Evolutionary conservation across 2,888 invertebrate genomes (phyloP).

Genomic region (Neoaliturus tenellus): DNA sequence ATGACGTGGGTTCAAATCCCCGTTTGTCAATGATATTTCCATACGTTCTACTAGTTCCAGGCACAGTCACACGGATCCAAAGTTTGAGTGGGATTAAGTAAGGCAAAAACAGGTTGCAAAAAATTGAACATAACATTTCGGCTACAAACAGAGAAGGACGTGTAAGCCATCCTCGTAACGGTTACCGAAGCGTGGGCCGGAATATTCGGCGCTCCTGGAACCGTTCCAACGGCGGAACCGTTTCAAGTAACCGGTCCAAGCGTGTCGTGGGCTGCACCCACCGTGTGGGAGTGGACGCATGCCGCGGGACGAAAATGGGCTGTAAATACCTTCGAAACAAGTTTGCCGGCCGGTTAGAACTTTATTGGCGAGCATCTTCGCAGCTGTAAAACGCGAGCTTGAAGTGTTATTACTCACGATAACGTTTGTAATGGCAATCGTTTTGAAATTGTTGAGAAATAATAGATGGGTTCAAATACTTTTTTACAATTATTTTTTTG

Average conservation of each 20-base stretch:
- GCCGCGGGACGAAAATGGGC: background rate
- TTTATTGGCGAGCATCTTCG: background rate
- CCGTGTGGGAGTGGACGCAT: conserved; percentile 2
- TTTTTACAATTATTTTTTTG: too few species aligned
- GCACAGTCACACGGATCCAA: too few species aligned
- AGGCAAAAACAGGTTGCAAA: too few species aligned
- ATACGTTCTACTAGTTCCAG: too few species aligned
- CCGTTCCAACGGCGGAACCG: background rate
- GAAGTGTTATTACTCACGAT: background rate
- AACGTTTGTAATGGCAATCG: background rate
- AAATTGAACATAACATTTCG: too few species aligned
- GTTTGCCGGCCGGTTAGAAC: background rate
- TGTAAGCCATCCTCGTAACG: background rate
- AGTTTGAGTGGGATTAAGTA: too few species aligned
- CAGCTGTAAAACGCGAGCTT: background rate
- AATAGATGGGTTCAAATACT: too few species aligned
- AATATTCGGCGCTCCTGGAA: background rate
- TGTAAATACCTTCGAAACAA: conserved; percentile 5
- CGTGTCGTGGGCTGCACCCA: background rate
- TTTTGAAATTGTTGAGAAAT: too few species aligned
- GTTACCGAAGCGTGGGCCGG: background rate
- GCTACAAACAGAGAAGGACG: background rate
- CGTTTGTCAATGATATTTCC: too few species aligned
- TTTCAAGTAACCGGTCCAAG: background rate
- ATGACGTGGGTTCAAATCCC: too few species aligned